Base-by-base conservation (phyloP, 2,888 invertebrate species). In the Pyrrhosoma nymphula region DNA sequence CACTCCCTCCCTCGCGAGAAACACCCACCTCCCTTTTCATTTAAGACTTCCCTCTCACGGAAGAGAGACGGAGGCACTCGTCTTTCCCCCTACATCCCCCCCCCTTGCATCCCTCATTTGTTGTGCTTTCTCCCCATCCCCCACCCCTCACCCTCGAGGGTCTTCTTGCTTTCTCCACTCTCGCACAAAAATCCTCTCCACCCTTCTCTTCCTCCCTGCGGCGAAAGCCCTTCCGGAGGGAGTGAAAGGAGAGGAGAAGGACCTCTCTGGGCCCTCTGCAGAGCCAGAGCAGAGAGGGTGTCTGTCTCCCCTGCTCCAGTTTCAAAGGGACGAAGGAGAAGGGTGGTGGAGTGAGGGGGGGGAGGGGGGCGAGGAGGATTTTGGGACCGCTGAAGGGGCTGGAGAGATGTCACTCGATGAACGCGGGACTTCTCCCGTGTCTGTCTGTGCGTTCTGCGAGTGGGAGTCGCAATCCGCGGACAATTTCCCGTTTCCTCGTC, bases 41-140 rank as follows among this genome's bases (percentile, higher is more conserved):
- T 56, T 89, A 89, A 56, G n/a, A 89, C 89, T 89, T 89, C 89
- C 89, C 89, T 89, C 89, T 89, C 82, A 35, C 35, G 82, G 16
- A n/a, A 8, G 8, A 47, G 47, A 47, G 47, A 47, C 47, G 47
- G 8, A 47, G 47, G 47, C 47, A 47, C 47, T 47, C 47, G 47
- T 4, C 82, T 82, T 82, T 8, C 26, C 30, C 14, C 82, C 14
- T 10, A 35, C 82, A 16, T 35, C 35, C 82, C 35, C 82, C 2
- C 69, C 8, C 20, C 3, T n/a, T 69, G 26, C 12, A 26, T 26
- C 69, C n/a, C 26, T n/a, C 26, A 8, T 26, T 23, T n/a, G n/a
- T n/a, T n/a, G n/a, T n/a, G n/a, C 69, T 47, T 2, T 47, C 69
- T 6, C n/a, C n/a, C n/a, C 69, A n/a, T 10, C 69, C 69, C 20